Conservation (phyloP, 2,888 invertebrate genomes). For the Azorinus chamasolen region DNA sequence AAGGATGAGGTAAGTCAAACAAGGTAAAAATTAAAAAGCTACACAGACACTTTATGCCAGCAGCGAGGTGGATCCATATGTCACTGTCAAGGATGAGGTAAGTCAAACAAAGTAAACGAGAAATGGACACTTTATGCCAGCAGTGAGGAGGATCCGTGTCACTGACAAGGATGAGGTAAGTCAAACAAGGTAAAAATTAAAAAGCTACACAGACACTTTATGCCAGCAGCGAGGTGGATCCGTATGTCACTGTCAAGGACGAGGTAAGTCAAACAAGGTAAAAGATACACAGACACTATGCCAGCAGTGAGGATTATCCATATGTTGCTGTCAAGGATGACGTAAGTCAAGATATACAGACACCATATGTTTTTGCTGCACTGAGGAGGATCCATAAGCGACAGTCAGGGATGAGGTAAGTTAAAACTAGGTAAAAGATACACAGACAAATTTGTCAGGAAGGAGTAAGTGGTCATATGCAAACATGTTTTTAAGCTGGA, state of each 20-base stretch:
- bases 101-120: conserved; percentile 20
- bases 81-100: conserved; percentile 86
- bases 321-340: conserved; percentile 86
- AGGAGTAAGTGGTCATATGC: too few relatives aligned
- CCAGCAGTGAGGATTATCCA: conserved; percentile 87
- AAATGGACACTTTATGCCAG: too few relatives aligned
- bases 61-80: conserved; percentile 87
- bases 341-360: conserved; percentile 69
- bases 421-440: too few relatives aligned
- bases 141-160: too few relatives aligned
- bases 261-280: conserved; percentile 77
- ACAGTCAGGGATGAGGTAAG: too few relatives aligned
- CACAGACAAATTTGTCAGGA: too few relatives aligned
- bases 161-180: too few relatives aligned
- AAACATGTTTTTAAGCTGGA: too few relatives aligned
- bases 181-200: neutral
- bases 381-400: too few relatives aligned
- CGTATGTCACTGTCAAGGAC: conserved; percentile 86
- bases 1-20: conserved; percentile 83
- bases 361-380: too few relatives aligned
- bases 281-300: conserved; percentile 75
- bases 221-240: conserved; percentile 86
- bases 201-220: conserved; percentile 76
- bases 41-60: conserved; percentile 80
- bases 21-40: neutral